Evolutionary conservation across 2,797 vertebrate species (phyloP), one percentile per base, ranked within the genome.

Genomic region (Falco peregrinus): DNA sequence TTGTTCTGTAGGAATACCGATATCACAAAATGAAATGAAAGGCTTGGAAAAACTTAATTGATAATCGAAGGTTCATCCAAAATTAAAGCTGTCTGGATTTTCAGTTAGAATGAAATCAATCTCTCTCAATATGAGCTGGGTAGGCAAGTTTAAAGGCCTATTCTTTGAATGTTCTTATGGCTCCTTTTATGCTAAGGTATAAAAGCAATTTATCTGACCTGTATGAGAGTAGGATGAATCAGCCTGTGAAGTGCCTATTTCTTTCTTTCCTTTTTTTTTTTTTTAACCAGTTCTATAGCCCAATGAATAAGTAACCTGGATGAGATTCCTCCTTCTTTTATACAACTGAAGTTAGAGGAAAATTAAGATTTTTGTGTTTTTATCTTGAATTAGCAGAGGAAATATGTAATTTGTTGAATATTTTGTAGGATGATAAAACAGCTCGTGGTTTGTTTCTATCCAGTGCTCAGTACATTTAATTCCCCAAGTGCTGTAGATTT

Each of bases 161-260:
- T 43, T 82, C 87, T 82, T 50, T 20, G 74, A 50, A 57, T 60
- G 54, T 29, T 89, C 54, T 76, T 91, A 53, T 14, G 71, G 65
- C 37, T 85, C 24, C 63, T 87, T 95, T 87, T 73, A 82, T 21
- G 9, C 20, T 6, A 19, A 35, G 82, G 51, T 57, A 91, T 76
- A 91, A 94, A 93, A 89, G 75, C 45, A 57, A 83, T 94, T 91
- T 96, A 65, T 95, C 92, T 82, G 88, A 50, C 84, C 87, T 69
- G 45, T 33, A 31, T 39, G 67, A 29, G 35, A 81, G 70, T 26
- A 75, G 84, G 87, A 89, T 89, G 84, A 89, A 73, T 93, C 68
- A 59, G 47, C 70, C 87, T 57, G 45, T 53, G 47, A 91, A 89
- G 57, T 57, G 70, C 45, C n/a, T 45, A 3, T 86, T 86, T 41